Evolutionary conservation across 2,888 invertebrate genomes (phyloP), one percentile per base, ranked within the genome.

Genomic region (Hetaerina titia): DNA sequence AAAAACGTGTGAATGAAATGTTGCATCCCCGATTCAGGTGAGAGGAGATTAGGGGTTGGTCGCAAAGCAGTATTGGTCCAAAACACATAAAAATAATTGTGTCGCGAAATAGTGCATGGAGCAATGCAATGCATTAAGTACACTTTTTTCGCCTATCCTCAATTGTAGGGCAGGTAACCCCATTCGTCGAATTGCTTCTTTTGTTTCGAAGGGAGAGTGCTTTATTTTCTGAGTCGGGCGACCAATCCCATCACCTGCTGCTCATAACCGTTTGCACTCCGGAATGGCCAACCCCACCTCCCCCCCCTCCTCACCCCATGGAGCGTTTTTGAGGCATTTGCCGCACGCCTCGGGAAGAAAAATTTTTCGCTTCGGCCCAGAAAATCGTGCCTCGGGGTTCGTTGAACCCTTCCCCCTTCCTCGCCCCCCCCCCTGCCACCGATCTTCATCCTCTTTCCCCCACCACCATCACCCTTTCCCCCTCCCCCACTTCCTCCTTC

Each of bases 351-450:
- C 69, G 56, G 56, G 92, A 64, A n/a, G 92, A 56, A 69, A 92
- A 92, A 69, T 74, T 15, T 90, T 90, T 92, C 92, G 92, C 92
- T 92, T 56, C 92, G 69, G 69, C 92, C 92, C 92, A 92, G 92
- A 69, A 92, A 92, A 69, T 69, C 64, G 90, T 90, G 90, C 63
- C 63, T 13, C 60, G 45, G 92, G 69, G 92, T 64, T 92, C 92
- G 92, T 56, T 74, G 92, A 92, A 64, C 90, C 25, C 63, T 63
- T 63, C 31, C 60, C 25, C 31, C 89, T n/a, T 6, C 19, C 45
- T 13, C n/a, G 25, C 90, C 89, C 31, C 11, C 7, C 19, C 25
- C 74, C n/a, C 81, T 31, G 45, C 45, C 45, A 45, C 45, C 45
- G 45, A 45, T 45, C 45, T 13, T 11, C n/a, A 69, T 89, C 58